phyloP scores from a whole-genome alignment of 2,113 vertebrate genomes.

The Abramis brama region DNA sequence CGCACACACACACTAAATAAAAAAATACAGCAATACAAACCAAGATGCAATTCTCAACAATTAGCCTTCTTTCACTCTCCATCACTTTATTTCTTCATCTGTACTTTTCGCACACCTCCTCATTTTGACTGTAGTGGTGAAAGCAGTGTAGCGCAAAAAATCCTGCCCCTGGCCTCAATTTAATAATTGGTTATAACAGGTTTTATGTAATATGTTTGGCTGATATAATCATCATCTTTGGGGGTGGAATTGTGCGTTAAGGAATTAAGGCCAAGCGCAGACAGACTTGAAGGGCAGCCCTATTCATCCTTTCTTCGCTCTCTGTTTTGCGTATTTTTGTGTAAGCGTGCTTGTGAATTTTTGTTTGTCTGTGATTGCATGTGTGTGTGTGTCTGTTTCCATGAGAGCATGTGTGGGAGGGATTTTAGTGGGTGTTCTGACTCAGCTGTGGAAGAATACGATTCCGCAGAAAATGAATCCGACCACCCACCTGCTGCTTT shows the following conservation, averaged over 20 bases:
- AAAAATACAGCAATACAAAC: background rate
- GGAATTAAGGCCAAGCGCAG: conserved; percentile 26
- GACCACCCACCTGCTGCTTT: conserved; percentile 50
- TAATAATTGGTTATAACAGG: conserved; percentile 18
- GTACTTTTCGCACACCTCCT: background rate
- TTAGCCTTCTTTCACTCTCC: background rate
- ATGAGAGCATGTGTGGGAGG: conserved; percentile 38
- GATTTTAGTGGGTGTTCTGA: conserved; percentile 51
- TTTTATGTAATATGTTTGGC: conserved; percentile 35
- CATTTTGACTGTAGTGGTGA: background rate
- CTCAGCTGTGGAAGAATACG: conserved; percentile 50
- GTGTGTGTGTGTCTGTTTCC: conserved; percentile 40
- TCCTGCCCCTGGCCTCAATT: background rate
- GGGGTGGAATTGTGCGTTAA: conserved; percentile 16
- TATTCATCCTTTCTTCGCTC: conserved; percentile 7
- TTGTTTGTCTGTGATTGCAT: conserved; percentile 6
- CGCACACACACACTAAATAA: background rate
- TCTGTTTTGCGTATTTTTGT: conserved; percentile 39
- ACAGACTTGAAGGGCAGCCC: conserved; percentile 25
- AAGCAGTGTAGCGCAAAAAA: background rate
- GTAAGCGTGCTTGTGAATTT: conserved; percentile 21
- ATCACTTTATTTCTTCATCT: background rate
- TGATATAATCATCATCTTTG: conserved; percentile 8
- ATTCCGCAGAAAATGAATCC: conserved; percentile 42
- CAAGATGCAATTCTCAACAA: background rate